A percentile compares a stretch with the other conserved stretches of the same genome.
Conservation (phyloP, 2,797 vertebrate genomes). For the Mus spretus region DNA sequence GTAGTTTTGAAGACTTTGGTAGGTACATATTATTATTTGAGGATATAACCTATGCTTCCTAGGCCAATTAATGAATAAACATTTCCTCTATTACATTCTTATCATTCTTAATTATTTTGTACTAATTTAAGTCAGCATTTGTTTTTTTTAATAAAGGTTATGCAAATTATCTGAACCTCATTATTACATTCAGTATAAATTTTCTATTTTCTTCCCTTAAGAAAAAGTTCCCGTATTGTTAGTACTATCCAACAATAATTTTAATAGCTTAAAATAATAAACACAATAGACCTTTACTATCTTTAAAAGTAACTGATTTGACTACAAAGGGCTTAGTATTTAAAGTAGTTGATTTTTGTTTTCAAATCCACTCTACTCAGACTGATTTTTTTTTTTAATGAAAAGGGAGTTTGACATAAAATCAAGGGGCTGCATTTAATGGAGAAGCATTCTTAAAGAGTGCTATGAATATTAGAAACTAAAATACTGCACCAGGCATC, state of each 20-base stretch:
- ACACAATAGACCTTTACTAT: background rate
- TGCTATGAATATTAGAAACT: constrained; percentile 42
- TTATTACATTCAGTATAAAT: background rate
- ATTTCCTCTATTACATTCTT: constrained; percentile 41
- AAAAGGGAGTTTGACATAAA: constrained; percentile 17
- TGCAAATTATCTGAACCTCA: constrained; percentile 21
- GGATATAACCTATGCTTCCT: constrained; percentile 22
- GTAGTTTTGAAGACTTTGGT: constrained; percentile 8
- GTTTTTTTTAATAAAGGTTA: background rate
- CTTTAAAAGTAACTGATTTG: constrained; percentile 33
- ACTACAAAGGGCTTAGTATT: background rate
- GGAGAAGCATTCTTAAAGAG: background rate
- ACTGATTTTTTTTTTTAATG: background rate
- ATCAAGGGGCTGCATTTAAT: background rate
- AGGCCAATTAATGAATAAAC: constrained; percentile 21
- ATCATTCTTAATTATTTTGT: constrained; percentile 54
- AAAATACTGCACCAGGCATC: constrained; percentile 41
- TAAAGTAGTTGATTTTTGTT: constrained; percentile 14
- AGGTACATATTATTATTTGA: background rate
- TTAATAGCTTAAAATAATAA: constrained; percentile 41
- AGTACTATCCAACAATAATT: constrained; percentile 25
- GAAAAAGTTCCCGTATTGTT: constrained; percentile 44
- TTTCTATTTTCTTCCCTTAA: background rate
- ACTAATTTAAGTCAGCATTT: constrained; percentile 44
- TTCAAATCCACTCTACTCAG: background rate